Conservation (phyloP, 2,888 invertebrate species). For the Lepidochrysops patricia region DNA sequence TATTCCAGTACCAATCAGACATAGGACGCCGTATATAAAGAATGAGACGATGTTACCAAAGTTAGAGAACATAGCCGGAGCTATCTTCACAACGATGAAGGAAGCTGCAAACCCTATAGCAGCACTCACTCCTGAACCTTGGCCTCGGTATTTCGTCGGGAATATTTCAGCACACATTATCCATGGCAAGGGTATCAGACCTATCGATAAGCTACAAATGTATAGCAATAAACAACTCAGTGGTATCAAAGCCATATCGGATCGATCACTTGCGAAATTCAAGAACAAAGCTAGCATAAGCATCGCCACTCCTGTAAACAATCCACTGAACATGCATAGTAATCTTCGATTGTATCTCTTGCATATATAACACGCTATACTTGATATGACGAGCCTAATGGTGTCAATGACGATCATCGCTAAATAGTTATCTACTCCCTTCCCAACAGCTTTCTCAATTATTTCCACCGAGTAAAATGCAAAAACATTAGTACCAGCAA, state of each 20-base stretch:
- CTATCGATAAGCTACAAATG: neutral
- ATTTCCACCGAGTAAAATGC: slow-evolving; percentile 10
- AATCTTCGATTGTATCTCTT: slow-evolving; percentile 2
- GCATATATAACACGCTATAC: neutral
- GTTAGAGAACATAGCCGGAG: neutral
- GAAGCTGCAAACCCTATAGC: neutral
- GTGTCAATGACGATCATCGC: slow-evolving; percentile 2
- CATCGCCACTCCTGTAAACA: neutral
- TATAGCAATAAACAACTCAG: neutral
- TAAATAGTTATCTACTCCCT: neutral
- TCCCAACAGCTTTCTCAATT: neutral
- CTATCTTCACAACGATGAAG: slow-evolving; percentile 4
- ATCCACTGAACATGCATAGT: neutral
- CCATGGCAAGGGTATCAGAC: slow-evolving; percentile 8
- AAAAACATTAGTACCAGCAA: slow-evolving; percentile 1
- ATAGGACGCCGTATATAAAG: neutral
- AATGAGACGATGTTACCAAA: neutral
- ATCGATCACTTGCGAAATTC: neutral
- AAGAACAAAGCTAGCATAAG: neutral
- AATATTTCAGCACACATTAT: slow-evolving; percentile 9
- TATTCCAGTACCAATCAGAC: neutral
- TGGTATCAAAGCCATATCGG: neutral
- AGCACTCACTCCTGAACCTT: neutral
- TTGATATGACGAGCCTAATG: neutral
- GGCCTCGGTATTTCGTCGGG: neutral